Percentiles rank a stretch among this genome's conserved stretches.
These are phyloP conservation scores for Antedon mediterranea DNA, from an alignment of 53 echinoderm and acorn worm genomes.

Conservation along the genomic window DNA sequence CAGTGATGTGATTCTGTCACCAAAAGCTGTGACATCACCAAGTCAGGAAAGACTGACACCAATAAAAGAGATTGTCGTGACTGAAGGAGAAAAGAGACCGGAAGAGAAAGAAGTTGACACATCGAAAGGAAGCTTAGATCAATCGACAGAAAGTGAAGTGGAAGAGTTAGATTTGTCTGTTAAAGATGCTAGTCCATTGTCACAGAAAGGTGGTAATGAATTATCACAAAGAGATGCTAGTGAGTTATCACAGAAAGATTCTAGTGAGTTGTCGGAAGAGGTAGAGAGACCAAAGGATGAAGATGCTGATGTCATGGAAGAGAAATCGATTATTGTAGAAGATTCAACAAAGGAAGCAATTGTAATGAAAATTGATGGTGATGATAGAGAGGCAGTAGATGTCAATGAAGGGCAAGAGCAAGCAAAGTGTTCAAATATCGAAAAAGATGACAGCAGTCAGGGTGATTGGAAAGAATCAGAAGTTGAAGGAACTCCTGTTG, in stretches of 20 bases:
- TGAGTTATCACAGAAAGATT: neutral
- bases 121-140: neutral
- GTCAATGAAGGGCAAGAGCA: neutral
- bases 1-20: conserved; percentile 1
- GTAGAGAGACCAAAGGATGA: neutral
- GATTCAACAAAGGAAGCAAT: neutral
- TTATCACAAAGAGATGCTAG: too few relatives aligned
- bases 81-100: conserved; percentile 9
- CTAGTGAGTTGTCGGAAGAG: neutral
- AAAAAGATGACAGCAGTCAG: conserved; percentile 5
- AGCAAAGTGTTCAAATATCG: conserved; percentile 8
- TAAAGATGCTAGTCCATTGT: neutral
- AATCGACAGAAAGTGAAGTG: neutral
- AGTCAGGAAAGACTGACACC: conserved; percentile 6
- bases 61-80: conserved; percentile 2
- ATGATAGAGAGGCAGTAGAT: conserved; percentile 5
- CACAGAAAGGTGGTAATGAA: too few relatives aligned
- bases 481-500: neutral
- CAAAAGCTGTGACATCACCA: neutral
- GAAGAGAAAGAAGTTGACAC: conserved; percentile 5
- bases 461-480: conserved; percentile 8
- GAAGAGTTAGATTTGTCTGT: neutral
- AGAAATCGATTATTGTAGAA: neutral
- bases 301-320: neutral
- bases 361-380: conserved; percentile 1